Evolutionary conservation across 2,113 vertebrate species (phyloP), one percentile per base, ranked within the genome.

Genomic region (Macquaria ambigua): DNA sequence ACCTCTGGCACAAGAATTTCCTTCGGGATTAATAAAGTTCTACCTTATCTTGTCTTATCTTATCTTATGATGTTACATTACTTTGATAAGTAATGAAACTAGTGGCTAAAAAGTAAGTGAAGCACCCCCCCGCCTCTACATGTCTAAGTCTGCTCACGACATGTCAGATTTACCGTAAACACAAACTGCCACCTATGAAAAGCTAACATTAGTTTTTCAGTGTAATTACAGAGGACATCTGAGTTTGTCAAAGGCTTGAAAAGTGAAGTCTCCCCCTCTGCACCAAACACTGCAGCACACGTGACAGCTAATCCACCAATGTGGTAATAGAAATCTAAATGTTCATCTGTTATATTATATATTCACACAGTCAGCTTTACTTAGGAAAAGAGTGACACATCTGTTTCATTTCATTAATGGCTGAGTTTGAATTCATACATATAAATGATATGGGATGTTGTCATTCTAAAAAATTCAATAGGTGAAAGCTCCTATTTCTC

Each of bases 251-350:
- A 59, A 76, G 59, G 39, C 76, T 70, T 41, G 48, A 46, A 31
- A 16, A 48, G 46, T 48, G 1, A 48, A 37, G 55, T 61, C 50
- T 53, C 79, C 68, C 34, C 75, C 3, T 74, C 55, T 76, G 59
- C 18, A 48, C 75, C 77, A 48, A 8, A 61, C 77, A 71, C 56
- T 20, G 4, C 69, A 1, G 46, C 82, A 34, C 23, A 66, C 11
- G 25, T 5, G 77, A 69, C 90, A 77, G 75, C 23, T 82, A 67
- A 86, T 88, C 75, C 72, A 71, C 31, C 78, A 46, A 8, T 18
- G 52, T 7, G 63, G 68, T 67, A 82, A 82, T 55, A 69, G 58
- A 84, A 79, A 83, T 82, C 41, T 69, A 69, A 90, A 76, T 76
- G 18, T 81, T 73, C 68, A 81, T 69, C 71, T 28, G 69, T 81